These are phyloP conservation scores for Saxidomus purpurata DNA, from an alignment of 1,140 invertebrate genomes.

Conservation along the genomic window DNA sequence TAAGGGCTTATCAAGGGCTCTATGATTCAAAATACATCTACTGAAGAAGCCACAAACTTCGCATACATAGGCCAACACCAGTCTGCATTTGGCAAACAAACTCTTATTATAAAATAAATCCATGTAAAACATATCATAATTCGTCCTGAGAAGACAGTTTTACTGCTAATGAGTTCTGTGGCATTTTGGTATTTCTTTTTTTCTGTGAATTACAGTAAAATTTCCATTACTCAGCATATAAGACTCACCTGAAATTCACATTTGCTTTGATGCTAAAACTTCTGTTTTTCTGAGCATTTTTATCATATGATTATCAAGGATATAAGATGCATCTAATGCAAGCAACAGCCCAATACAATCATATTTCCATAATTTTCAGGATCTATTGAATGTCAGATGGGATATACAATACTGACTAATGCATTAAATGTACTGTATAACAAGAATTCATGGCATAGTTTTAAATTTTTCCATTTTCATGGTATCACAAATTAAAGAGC, in stretches of 20 bases:
- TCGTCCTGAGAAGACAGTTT: not conserved
- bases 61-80: no score
- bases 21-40: no score
- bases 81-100: no score
- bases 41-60: no score
- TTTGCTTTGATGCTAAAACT: not conserved
- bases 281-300: not conserved
- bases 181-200: not conserved
- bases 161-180: not conserved
- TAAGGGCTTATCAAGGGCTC: no score
- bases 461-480: no score
- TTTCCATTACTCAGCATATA: not conserved
- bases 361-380: not conserved
- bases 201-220: not conserved
- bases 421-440: not conserved
- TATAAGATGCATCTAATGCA: constrained; percentile 31
- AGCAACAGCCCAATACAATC: not conserved
- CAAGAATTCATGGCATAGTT: no score
- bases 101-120: no score
- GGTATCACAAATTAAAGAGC: no score
- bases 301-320: not conserved
- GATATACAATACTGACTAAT: not conserved
- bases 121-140: no score
- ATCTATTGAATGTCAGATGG: not conserved
- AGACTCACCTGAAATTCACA: not conserved